Conservation (phyloP, 2,797 vertebrate species). For the Sebastes baramenuke region DNA sequence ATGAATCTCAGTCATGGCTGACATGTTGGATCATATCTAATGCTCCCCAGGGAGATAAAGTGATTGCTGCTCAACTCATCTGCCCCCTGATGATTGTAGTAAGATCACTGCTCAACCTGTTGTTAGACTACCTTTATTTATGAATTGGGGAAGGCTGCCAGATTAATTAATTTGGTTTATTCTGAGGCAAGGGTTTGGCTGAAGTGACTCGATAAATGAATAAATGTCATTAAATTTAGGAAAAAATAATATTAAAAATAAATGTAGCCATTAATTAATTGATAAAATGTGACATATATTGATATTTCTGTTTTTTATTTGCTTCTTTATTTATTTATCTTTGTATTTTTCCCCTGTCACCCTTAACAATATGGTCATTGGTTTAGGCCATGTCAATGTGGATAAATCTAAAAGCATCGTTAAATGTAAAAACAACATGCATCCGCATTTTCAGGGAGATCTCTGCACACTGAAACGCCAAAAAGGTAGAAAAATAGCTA, state of each 20-base stretch:
- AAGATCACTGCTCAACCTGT: not conserved
- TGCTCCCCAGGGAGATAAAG: constrained; percentile 5
- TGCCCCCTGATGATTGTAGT: not conserved
- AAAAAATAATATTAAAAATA: too few relatives aligned
- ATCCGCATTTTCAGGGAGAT: not conserved
- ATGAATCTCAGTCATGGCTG: constrained; percentile 39
- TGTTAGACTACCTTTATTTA: not conserved
- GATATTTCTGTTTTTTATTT: too few relatives aligned
- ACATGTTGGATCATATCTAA: constrained; percentile 34
- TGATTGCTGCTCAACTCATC: constrained; percentile 27
- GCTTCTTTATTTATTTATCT: too few relatives aligned
- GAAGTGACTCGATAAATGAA: not conserved
- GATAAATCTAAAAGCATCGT: not conserved
- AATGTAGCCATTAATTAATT: too few relatives aligned
- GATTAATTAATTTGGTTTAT: not conserved
- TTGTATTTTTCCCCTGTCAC: not conserved
- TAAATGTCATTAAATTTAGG: too few relatives aligned
- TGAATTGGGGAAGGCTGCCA: not conserved
- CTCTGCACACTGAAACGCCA: not conserved
- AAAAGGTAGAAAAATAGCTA: not conserved
- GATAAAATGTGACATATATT: too few relatives aligned
- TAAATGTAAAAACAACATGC: not conserved
- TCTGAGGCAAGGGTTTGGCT: not conserved
- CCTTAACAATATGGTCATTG: not conserved
- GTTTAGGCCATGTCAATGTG: not conserved